Evolutionary conservation across 2,888 invertebrate species (phyloP).

Genomic region (Andrena bicolor): DNA sequence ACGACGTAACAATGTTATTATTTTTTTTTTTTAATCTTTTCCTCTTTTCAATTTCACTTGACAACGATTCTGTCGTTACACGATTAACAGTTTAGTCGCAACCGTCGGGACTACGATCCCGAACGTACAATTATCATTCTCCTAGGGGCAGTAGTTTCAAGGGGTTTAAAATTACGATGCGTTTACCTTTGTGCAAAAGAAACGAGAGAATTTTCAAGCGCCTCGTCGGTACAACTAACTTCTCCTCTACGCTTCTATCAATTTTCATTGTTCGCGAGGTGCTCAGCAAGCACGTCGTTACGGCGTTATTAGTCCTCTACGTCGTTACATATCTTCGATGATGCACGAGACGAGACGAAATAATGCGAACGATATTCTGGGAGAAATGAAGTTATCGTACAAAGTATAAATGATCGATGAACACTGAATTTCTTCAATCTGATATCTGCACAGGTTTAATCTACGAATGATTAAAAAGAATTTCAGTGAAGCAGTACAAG

Average conservation of each 20-base stretch:
- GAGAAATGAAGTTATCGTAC: constrained; percentile 55
- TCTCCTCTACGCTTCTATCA: not conserved
- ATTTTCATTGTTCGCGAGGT: not conserved
- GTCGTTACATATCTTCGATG: not conserved
- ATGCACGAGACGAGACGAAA: not conserved
- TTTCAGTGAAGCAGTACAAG: constrained; percentile 41
- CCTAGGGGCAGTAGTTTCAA: constrained; percentile 26
- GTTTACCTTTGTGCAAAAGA: constrained; percentile 29
- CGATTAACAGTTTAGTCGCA: not conserved
- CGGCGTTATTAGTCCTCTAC: not conserved
- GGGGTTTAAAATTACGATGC: not conserved
- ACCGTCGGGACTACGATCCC: constrained; percentile 6
- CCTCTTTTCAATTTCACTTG: not conserved
- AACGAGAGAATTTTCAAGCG: not conserved
- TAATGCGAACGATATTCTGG: constrained; percentile 17
- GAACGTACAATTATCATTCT: constrained; percentile 1
- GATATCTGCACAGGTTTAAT: constrained; percentile 58
- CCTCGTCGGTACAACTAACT: not conserved
- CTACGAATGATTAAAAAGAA: constrained; percentile 61
- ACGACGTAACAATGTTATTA: constrained; percentile 8
- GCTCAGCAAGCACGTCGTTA: not conserved
- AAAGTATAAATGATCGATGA: constrained; percentile 66
- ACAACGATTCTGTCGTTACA: not conserved
- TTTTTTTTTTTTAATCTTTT: not conserved
- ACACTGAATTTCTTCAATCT: constrained; percentile 61